Evolutionary conservation across 2,888 invertebrate genomes (phyloP).

Genomic region (Idaea biselata): DNA sequence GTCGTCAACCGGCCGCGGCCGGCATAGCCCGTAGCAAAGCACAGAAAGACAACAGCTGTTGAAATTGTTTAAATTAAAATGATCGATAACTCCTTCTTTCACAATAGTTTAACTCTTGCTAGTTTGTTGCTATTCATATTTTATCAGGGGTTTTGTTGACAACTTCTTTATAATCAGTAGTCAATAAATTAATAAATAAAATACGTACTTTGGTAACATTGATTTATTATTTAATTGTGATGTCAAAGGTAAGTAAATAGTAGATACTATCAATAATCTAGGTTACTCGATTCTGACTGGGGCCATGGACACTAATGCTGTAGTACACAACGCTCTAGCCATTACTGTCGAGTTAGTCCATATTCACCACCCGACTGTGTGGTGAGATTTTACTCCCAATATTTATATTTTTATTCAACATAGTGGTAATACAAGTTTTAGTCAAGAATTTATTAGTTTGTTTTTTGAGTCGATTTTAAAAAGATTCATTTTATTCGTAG

Average conservation of each 20-base stretch:
- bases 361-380: too few relatives aligned
- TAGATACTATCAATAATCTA: background rate
- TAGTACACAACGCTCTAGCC: too few relatives aligned
- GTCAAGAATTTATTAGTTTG: too few relatives aligned
- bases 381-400: too few relatives aligned
- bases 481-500: too few relatives aligned
- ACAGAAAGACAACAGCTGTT: background rate
- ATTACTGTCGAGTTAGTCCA: too few relatives aligned
- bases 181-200: background rate
- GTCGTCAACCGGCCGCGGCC: too few relatives aligned
- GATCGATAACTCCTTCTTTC: background rate
- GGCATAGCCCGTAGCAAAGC: too few relatives aligned
- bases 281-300: background rate
- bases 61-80: background rate
- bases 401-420: too few relatives aligned
- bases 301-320: too few relatives aligned
- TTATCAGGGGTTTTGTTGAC: background rate
- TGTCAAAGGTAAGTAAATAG: background rate
- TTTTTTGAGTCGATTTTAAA: too few relatives aligned
- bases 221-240: constrained; percentile 3
- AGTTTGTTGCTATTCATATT: background rate
- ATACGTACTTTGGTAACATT: constrained; percentile 8
- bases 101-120: background rate
- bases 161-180: background rate
- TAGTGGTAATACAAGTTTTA: too few relatives aligned